phyloP scores from a whole-genome alignment of 2,113 vertebrate species.

The Ophthalmolycus amberensis region DNA sequence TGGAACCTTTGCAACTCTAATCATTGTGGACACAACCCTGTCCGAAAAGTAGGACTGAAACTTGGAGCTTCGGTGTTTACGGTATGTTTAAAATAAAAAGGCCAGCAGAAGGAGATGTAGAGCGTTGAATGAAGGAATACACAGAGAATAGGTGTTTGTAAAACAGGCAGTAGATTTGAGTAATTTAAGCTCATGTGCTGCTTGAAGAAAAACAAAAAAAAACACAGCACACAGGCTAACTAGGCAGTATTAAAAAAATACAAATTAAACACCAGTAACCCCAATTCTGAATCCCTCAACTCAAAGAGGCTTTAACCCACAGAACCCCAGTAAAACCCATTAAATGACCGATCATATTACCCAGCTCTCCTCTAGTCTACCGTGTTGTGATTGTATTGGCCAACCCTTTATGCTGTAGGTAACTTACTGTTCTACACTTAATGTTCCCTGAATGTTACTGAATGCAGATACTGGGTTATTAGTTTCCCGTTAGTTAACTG shows the following conservation, averaged over 20 bases:
- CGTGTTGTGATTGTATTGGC: neutral
- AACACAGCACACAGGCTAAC: neutral
- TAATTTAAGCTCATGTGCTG: neutral
- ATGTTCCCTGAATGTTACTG: conserved; percentile 60
- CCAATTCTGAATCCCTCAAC: conserved; percentile 7
- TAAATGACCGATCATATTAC: neutral
- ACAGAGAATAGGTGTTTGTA: neutral
- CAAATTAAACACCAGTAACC: conserved; percentile 10
- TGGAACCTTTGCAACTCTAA: neutral
- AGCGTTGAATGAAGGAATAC: neutral
- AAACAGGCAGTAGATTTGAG: neutral
- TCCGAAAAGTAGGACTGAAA: conserved; percentile 5
- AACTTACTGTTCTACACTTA: conserved; percentile 18
- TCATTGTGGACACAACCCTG: conserved; percentile 18
- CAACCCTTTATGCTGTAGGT: neutral
- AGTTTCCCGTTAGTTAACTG: conserved; percentile 23
- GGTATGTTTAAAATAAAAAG: neutral
- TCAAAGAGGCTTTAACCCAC: neutral
- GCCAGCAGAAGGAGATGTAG: neutral
- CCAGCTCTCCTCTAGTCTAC: neutral
- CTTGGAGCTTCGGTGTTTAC: neutral
- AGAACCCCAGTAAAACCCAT: neutral
- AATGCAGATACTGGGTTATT: conserved; percentile 34
- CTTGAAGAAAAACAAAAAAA: neutral
- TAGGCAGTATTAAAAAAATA: neutral